A percentile compares a stretch with the other conserved stretches of the same genome.
phyloP scores from a whole-genome alignment of 2,797 vertebrate genomes.

The Myotis vivesi region DNA sequence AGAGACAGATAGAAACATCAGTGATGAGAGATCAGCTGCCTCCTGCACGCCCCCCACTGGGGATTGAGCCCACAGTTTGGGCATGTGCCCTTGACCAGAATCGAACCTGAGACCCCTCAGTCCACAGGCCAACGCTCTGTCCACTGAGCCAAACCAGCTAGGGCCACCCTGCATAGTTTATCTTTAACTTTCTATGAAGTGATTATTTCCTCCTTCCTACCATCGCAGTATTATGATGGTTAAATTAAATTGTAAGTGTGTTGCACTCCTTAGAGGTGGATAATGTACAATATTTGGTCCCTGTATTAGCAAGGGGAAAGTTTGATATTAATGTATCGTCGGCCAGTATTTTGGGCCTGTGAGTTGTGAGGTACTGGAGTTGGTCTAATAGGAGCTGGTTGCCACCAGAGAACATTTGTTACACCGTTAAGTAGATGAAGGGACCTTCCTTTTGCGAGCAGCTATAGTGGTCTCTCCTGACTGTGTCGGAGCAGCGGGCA shows the following conservation, averaged over 20 bases:
- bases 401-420: neutral
- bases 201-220: neutral
- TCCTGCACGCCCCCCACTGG: no score
- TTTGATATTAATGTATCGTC: fast-evolving
- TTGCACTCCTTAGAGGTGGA: neutral
- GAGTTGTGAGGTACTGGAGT: neutral
- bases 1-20: no score
- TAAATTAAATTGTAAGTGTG: neutral
- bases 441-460: neutral
- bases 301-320: neutral
- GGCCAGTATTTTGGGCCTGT: neutral
- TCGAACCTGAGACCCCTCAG: no score
- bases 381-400: neutral
- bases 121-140: no score
- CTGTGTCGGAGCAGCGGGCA: neutral
- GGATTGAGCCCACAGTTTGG: no score
- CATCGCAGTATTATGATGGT: neutral
- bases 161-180: no score
- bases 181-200: neutral
- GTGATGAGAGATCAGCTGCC: no score
- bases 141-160: no score
- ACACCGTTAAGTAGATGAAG: neutral
- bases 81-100: no score
- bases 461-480: neutral
- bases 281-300: neutral